Evolutionary conservation across 2,113 vertebrate species (phyloP), one percentile per base, ranked within the genome.

Genomic region (Gobiocypris rarus): DNA sequence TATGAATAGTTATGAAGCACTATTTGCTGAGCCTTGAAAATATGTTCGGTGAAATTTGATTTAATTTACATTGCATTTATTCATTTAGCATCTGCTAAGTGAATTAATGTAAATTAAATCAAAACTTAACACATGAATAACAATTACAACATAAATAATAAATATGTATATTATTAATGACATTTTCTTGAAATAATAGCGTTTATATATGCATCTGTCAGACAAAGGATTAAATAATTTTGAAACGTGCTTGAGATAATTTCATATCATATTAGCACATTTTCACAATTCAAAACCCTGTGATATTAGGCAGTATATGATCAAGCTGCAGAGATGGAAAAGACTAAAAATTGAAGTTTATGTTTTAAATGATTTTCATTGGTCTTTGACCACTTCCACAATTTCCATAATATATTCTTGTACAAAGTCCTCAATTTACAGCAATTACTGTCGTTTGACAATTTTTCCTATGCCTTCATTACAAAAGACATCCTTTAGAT

Each of bases 381-480:
- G 73, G 63, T 75, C 45, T 83, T 65, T 82, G 63, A 43, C 67
- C 63, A 63, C 63, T 69, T 84, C 45, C 24, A 17, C 76, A 80
- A 87, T 89, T 85, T 59, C 75, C 69, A 71, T 85, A 89, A 89
- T 84, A 87, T 85, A 85, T 85, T 87, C 82, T 65, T 84, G 65
- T 59, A 82, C 81, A 81, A 85, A 87, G 76, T 83, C 85, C n/a
- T 81, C 56, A 71, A 89, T 84, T 87, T 84, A 86, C 54, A 74
- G 84, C 81, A 85, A 85, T 89, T 85, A 87, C 86, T 78, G 75
- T 75, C 80, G 58, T 87, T 86, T 75, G 84, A 86, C 88, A 82
- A 84, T 87, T 87, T 84, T 87, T 50, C 71, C 65, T 81, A 87
- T 82, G 88, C 81, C 88, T 89, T 87, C 86, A 84, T 89, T 89